phyloP scores from a whole-genome alignment of 1,140 invertebrate genomes.

The Drosophila auraria region DNA sequence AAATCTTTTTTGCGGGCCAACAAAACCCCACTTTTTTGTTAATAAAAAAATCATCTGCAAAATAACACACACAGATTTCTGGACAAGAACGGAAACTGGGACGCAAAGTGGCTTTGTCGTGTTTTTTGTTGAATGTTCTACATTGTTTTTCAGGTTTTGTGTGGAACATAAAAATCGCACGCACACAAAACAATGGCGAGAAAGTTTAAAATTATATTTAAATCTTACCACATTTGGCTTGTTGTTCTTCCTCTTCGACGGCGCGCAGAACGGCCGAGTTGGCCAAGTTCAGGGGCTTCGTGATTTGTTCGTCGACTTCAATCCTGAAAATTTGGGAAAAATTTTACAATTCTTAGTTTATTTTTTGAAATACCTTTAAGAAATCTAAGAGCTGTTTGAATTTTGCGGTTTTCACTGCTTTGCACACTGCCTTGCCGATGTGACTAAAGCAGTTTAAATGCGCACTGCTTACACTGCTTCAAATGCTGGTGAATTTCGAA shows the following conservation, averaged over 20 bases:
- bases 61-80: slow-evolving; percentile 11
- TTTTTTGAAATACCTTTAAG: neutral
- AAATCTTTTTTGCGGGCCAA: slow-evolving; percentile 42
- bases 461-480: slow-evolving; percentile 10
- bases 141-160: slow-evolving; percentile 31
- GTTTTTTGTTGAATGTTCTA: slow-evolving; percentile 8
- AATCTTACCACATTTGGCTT: slow-evolving; percentile 87
- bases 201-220: slow-evolving; percentile 1
- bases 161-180: slow-evolving; percentile 9
- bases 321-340: slow-evolving; percentile 44
- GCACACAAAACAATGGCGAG: slow-evolving; percentile 21
- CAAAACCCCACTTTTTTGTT: slow-evolving; percentile 1
- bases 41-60: slow-evolving; percentile 6
- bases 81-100: slow-evolving; percentile 18
- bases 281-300: slow-evolving; percentile 91
- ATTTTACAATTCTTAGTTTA: neutral
- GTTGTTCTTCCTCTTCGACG: slow-evolving; percentile 91
- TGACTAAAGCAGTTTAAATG: neutral
- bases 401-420: slow-evolving; percentile 19
- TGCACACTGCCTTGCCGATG: neutral
- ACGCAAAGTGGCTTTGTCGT: slow-evolving; percentile 35
- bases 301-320: slow-evolving; percentile 79
- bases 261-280: slow-evolving; percentile 92
- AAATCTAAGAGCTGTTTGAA: neutral
- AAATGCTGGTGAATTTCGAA: neutral